Base-by-base conservation (phyloP, 2,888 invertebrate species). In the Drosophila infuscata region DNA sequence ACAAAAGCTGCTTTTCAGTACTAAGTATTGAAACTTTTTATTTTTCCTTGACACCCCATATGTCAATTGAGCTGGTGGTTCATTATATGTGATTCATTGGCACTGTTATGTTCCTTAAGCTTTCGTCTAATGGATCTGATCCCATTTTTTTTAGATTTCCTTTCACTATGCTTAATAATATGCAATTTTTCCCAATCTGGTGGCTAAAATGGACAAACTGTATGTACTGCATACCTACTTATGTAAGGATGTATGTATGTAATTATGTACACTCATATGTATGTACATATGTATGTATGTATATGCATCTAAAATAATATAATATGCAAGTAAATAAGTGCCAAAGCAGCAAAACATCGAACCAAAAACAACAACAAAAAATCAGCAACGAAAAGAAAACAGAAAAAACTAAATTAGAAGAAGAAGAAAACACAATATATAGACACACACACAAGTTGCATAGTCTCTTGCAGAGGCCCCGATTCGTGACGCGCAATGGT, bases 381-480 rank as follows among this genome's bases (percentile, higher is more conserved):
- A 51, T 53, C 15, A 52, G 48, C 30, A 53, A 49, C 32, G 69
- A 74, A 35, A 59, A 38, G 57, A 7, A 17, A 29, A 11, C 2
- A 43, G 11, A 43, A 20, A 38, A 46, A 7, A 3, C 46, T 6
- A 20, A 46, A n/a, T 30, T 25, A 30, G 17, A 51, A 51, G 29
- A 49, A 49, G 49, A 30, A 51, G 53, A 81, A 64, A 71, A 71
- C 46, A 64, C 64, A 79, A 76, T 60, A 57, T 70, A 57, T 70
- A 76, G 64, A 76, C 66, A 79, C 66, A 80, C 76, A 67, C 66
- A 87, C 72, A 81, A 88, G 74, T 82, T 71, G 77, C 62, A 85
- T 85, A 88, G 90, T 89, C 84, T 85, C 88, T 59, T 85, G 88
- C 46, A 57, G 36, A 88, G 84, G 90, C 84, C 83, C 77, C 68